Base-by-base conservation (phyloP, 2,797 vertebrate species). In the Oceanodroma leucorhoa region DNA sequence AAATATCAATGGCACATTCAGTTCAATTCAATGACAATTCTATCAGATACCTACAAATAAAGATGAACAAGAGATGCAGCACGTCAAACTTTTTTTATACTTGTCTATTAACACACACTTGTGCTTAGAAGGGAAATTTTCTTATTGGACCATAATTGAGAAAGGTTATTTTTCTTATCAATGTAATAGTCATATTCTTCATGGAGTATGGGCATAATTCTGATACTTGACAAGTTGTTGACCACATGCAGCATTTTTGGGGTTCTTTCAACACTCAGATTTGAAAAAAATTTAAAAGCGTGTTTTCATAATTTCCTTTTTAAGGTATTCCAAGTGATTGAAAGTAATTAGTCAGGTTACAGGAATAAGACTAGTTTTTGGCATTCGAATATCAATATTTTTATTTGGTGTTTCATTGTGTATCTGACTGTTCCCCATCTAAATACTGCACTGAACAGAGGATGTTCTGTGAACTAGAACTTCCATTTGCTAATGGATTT, bases 1-100 rank as follows among this genome's bases (percentile, higher is more conserved):
- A 89, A 96, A 85, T 87, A 93, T 76, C 87, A 94, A 92, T 96
- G 86, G 69, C 54, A 90, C 45, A 83, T 78, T 87, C 80, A 87
- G 77, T 64, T 83, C 75, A 90, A 83, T 92, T 84, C 45, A 78
- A 34, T 55, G 73, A 72, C 41, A 94, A 22, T 67, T 94, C 92
- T 83, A 91, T 5, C 64, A 89, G 81, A 93, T 87, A 58, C 62
- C 83, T 70, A 89, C 57, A 84, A 71, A 88, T 75, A 86, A 95
- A 77, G 24, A 50, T 87, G 61, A 80, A 45, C 30, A 86, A 80
- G 85, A 78, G 27, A 88, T 46, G 54, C 18, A 91, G n/a, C 26
- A 75, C 14, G 58, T 92, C 43, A 11, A 84, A 94, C 54, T 61
- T 83, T 41, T 83, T 61, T 72, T 53, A 53, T 24, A 57, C 51